phyloP scores from a whole-genome alignment of 2,113 vertebrate genomes.

The Proteles cristata region DNA sequence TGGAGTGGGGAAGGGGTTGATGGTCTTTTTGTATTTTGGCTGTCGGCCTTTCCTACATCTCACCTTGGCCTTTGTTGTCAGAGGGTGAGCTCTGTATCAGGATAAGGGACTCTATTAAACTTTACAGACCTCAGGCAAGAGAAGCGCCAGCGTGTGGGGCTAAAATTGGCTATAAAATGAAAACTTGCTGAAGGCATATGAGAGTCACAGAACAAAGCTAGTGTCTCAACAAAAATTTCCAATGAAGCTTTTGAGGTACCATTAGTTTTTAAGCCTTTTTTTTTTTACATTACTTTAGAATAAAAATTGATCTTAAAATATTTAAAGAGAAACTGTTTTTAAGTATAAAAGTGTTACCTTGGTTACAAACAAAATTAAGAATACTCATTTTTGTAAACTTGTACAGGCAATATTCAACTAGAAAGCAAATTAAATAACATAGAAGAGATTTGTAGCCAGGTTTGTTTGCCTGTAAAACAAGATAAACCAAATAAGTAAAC shows the following conservation, averaged over 20 bases:
- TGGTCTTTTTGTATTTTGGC: background rate
- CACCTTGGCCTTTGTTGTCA: constrained; percentile 3
- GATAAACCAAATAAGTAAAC: background rate
- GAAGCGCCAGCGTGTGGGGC: background rate
- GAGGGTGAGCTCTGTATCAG: background rate
- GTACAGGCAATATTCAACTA: background rate
- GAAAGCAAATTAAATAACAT: background rate
- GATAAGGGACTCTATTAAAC: constrained; percentile 44
- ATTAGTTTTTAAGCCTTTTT: background rate
- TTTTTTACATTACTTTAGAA: background rate
- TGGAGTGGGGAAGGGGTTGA: background rate
- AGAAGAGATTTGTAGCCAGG: background rate
- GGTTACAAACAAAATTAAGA: background rate
- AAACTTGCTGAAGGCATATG: background rate
- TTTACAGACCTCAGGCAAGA: constrained; percentile 42
- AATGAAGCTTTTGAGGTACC: background rate
- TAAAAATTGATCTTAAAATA: background rate
- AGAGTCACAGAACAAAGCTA: background rate
- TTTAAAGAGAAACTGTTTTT: background rate
- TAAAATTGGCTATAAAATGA: constrained; percentile 60
- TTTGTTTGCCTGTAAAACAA: background rate
- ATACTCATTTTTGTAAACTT: background rate
- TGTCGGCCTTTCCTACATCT: background rate
- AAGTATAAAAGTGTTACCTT: background rate
- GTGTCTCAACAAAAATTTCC: background rate